Conservation (phyloP, 2,797 vertebrate genomes). For the Rousettus madagascariensis region DNA sequence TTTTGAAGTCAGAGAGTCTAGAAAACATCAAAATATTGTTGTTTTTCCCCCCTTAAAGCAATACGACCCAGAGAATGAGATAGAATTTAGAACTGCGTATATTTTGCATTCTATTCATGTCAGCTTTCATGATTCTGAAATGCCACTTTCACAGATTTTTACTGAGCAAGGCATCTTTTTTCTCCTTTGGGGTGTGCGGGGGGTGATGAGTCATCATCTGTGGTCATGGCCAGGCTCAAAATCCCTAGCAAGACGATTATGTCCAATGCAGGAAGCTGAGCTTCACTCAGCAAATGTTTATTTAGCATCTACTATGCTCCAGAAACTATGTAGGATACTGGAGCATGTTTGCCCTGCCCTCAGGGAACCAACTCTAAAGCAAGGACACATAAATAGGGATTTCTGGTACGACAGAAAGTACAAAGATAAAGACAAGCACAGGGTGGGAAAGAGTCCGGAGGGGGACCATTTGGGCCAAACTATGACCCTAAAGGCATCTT, state of each 20-base stretch:
- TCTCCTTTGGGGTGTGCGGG: not conserved
- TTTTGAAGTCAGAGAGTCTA: constrained; percentile 57
- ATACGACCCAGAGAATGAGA: constrained; percentile 34
- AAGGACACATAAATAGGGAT: not conserved
- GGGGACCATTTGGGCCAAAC: not conserved
- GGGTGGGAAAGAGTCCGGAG: not conserved
- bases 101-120: constrained; percentile 26
- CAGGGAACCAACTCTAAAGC: not conserved
- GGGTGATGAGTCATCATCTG: not conserved
- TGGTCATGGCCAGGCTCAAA: not conserved
- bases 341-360: not conserved
- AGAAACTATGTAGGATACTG: not conserved
- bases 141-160: constrained; percentile 14
- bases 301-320: not conserved
- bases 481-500: not conserved
- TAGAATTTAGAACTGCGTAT: not conserved
- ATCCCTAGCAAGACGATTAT: not conserved
- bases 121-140: constrained; percentile 26
- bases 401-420: not conserved
- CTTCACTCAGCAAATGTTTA: not conserved
- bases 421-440: not conserved
- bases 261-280: not conserved
- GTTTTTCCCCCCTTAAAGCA: not conserved
- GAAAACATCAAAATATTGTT: constrained; percentile 54
- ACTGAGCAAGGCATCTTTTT: not conserved